These are phyloP conservation scores for Eueides isabella DNA, from an alignment of 1,140 invertebrate genomes.

Conservation along the genomic window DNA sequence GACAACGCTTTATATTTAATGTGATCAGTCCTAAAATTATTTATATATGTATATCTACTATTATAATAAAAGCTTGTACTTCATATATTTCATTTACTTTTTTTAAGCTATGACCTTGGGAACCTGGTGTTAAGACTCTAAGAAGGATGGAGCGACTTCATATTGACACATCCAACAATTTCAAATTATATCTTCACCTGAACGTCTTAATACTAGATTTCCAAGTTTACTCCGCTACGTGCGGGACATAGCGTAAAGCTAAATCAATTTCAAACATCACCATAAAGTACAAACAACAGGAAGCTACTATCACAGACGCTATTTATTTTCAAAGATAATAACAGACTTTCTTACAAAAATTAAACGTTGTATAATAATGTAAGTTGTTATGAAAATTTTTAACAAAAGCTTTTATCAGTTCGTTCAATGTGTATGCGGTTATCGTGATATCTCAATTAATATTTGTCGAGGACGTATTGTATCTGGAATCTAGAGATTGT, in stretches of 20 bases:
- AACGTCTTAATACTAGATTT: no score
- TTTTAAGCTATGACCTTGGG: no score
- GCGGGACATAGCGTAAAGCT: background rate
- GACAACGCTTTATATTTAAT: background rate
- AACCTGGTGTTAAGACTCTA: no score
- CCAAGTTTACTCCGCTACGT: no score
- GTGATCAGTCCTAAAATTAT: no score
- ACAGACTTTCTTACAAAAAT: background rate
- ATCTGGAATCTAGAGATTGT: conserved; percentile 36
- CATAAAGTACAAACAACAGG: conserved; percentile 18
- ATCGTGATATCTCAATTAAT: conserved; percentile 45
- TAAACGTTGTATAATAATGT: background rate
- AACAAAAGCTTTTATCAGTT: background rate
- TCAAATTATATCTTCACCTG: no score
- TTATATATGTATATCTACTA: no score
- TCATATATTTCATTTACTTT: no score
- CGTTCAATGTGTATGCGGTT: conserved; percentile 25
- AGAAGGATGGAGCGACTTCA: no score
- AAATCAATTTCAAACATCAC: background rate
- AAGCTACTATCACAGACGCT: conserved; percentile 11
- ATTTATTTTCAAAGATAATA: conserved; percentile 21
- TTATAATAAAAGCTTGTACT: no score
- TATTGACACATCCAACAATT: no score
- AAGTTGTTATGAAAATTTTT: background rate
- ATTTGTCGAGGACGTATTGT: conserved; percentile 41